phyloP scores from a whole-genome alignment of 2,113 vertebrate genomes.

The Kryptolebias marmoratus region DNA sequence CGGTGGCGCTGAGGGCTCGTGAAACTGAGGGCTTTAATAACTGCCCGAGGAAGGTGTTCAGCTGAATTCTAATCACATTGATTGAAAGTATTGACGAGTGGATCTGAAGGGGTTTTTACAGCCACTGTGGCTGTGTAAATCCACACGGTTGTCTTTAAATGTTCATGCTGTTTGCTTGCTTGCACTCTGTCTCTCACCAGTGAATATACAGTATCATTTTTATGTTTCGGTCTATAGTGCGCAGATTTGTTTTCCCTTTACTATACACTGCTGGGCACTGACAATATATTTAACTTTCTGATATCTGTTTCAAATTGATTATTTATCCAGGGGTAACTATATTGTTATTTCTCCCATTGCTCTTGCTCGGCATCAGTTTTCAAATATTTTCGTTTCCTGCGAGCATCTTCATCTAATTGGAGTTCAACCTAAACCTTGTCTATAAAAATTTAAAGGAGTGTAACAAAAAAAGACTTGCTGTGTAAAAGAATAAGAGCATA shows the following conservation, averaged over 20 bases:
- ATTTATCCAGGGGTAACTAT: not conserved
- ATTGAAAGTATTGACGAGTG: constrained; percentile 71
- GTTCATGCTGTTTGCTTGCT: constrained; percentile 15
- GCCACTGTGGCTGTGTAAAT: constrained; percentile 53
- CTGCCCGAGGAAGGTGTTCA: constrained; percentile 58
- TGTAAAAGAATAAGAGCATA: no score
- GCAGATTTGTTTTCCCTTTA: not conserved
- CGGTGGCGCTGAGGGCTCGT: not conserved
- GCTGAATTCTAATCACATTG: constrained; percentile 76
- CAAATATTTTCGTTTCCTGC: not conserved
- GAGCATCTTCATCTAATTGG: no score
- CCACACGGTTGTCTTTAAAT: constrained; percentile 27
- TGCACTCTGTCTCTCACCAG: constrained; percentile 19
- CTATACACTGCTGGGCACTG: not conserved
- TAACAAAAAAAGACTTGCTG: no score
- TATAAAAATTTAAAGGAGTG: no score
- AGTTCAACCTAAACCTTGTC: no score
- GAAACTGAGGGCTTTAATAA: constrained; percentile 69
- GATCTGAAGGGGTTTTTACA: constrained; percentile 53
- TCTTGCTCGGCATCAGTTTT: not conserved
- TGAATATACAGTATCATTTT: constrained; percentile 2
- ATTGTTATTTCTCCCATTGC: not conserved
- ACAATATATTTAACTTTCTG: not conserved
- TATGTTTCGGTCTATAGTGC: not conserved
- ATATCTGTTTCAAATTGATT: not conserved